phyloP scores from a whole-genome alignment of 1,140 invertebrate genomes.

The Lucilia sericata region DNA sequence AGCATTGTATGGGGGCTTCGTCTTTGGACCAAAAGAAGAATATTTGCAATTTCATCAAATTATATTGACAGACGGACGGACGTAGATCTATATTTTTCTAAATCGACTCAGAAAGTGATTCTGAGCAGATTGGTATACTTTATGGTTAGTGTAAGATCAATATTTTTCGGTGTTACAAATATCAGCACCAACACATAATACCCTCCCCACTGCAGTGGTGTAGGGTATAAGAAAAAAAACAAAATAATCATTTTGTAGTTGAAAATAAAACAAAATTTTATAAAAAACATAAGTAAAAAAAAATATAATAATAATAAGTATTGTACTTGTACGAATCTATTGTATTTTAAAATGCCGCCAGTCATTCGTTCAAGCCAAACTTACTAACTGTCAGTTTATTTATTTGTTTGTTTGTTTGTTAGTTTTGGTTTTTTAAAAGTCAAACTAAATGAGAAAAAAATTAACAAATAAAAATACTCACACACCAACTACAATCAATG shows the following conservation, averaged over 20 bases:
- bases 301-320: not conserved
- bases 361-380: not conserved
- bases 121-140: no score
- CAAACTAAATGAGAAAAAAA: not conserved
- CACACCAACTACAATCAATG: slow-evolving; percentile 1
- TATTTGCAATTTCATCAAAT: no score
- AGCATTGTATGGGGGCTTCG: no score
- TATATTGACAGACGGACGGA: no score
- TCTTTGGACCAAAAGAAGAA: no score
- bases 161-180: no score
- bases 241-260: slow-evolving; percentile 35
- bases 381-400: slow-evolving; percentile 18
- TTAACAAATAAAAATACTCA: not conserved
- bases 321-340: not conserved
- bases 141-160: no score
- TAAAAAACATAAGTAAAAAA: not conserved
- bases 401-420: not conserved
- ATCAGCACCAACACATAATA: no score
- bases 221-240: no score
- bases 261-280: not conserved
- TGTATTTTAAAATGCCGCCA: slow-evolving; percentile 37
- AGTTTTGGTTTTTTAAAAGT: not conserved
- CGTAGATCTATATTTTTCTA: no score
- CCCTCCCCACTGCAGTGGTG: no score
- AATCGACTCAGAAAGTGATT: no score